Base-by-base conservation (phyloP, 2,888 invertebrate genomes). In the Eubasilissa splendida region DNA sequence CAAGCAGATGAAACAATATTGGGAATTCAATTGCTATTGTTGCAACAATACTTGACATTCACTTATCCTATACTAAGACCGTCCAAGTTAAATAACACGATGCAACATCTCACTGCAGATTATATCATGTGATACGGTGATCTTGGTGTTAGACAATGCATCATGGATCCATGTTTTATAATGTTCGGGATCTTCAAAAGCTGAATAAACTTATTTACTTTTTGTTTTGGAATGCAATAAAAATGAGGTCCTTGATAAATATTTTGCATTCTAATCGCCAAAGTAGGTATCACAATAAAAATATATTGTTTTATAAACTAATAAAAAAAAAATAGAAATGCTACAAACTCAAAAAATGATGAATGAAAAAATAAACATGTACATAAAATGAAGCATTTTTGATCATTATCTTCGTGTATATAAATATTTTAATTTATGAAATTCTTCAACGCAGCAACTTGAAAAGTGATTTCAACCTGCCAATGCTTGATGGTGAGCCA, bases 281-380 rank as follows among this genome's bases (percentile, higher is more conserved):
- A 82, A 83, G 42, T 42, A 42, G 84, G 81, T 83, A 84, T 84
- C 84, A 81, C 80, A 81, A 83, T 59, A 79, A 84, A 84, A 84
- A 82, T 63, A 80, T 75, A 80, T 78, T 76, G 78, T 58, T 76
- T 80, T 77, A 53, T 53, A 76, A 81, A 76, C 78, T 80, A 82
- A 22, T 22, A 22, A 77, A 80, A 84, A 77, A 42, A 33, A 76
- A 79, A 63, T 73, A 76, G 63, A 81, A 82, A 81, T 82, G 82
- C 80, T 84, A 77, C 79, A 83, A 80, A 84, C 80, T 78, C 71
- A 79, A 80, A 73, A 54, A 52, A 75, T 80, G 63, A 74, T 79
- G 66, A 81, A 74, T 81, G 83, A 84, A 83, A 80, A 83, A 74
- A 77, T 42, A 42, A 80, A 82, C 83, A 82, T 80, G 78, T 82